phyloP scores from a whole-genome alignment of 2,888 invertebrate genomes.

The Noctua fimbriata region DNA sequence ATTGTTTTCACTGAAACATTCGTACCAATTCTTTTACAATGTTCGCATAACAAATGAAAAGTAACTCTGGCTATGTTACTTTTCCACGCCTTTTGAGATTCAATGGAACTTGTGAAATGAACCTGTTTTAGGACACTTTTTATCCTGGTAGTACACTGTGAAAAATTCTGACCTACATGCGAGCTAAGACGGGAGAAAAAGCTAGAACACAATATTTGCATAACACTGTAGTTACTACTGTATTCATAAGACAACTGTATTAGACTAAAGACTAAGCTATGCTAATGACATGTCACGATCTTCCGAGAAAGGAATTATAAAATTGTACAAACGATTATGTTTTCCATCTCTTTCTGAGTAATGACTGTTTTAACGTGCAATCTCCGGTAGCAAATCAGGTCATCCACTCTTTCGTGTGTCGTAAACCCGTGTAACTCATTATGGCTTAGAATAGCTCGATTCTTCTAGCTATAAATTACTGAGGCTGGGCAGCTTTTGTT shows the following conservation, averaged over 20 bases:
- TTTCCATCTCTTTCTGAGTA: not conserved
- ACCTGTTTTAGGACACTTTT: not conserved
- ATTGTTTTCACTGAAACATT: not conserved
- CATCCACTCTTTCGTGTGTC: not conserved
- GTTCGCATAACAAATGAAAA: not conserved
- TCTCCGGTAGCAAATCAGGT: constrained; percentile 22
- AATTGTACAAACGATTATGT: constrained; percentile 32
- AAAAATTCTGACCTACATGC: not conserved
- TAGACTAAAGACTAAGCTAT: constrained; percentile 10
- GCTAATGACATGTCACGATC: constrained; percentile 11
- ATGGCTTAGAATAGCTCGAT: constrained; percentile 7
- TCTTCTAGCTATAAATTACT: not conserved
- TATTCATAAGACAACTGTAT: constrained; percentile 37
- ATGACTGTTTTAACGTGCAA: not conserved
- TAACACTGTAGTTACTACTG: constrained; percentile 14
- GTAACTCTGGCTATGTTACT: not conserved
- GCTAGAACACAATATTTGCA: constrained; percentile 20
- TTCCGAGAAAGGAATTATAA: constrained; percentile 41
- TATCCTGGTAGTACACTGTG: not conserved
- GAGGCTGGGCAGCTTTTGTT: not conserved
- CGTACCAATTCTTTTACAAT: not conserved
- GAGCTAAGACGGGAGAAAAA: not conserved
- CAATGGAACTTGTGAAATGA: no score
- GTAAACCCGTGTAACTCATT: constrained; percentile 10
- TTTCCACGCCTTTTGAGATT: not conserved